phyloP scores from a whole-genome alignment of 2,888 invertebrate genomes.

The Tubulanus polymorphus region DNA sequence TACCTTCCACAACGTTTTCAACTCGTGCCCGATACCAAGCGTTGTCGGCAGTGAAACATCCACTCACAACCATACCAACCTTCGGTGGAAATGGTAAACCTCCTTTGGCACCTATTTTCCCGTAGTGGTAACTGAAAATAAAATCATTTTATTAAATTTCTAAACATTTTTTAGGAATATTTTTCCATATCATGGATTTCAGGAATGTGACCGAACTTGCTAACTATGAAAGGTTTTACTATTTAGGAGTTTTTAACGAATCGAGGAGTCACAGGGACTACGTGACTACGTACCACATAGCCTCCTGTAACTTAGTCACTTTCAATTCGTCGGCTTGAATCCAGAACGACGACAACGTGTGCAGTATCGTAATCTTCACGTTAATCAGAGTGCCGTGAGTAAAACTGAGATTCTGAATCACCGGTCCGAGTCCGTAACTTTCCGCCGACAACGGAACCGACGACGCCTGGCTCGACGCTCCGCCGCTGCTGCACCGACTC shows the following conservation, averaged over 20 bases:
- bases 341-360: constrained; percentile 34
- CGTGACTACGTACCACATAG: constrained; percentile 25
- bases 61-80: neutral
- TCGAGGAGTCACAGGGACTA: too few species aligned
- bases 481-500: neutral
- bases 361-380: constrained; percentile 26
- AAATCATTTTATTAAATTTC: neutral
- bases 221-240: too few species aligned
- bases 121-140: neutral
- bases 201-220: too few species aligned
- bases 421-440: neutral
- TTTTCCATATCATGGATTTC: too few species aligned
- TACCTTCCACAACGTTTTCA: neutral
- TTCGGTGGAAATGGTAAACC: neutral
- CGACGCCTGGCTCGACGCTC: neutral
- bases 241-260: too few species aligned
- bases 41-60: neutral
- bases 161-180: too few species aligned
- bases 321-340: constrained; percentile 22
- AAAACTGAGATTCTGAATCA: constrained; percentile 4
- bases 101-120: neutral
- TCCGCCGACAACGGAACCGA: neutral
- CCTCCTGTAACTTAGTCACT: constrained; percentile 23
- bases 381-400: constrained; percentile 15
- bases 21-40: neutral